These are phyloP conservation scores for Peromyscus polionotus DNA, from an alignment of 2,113 vertebrate genomes.

Conservation along the genomic window DNA sequence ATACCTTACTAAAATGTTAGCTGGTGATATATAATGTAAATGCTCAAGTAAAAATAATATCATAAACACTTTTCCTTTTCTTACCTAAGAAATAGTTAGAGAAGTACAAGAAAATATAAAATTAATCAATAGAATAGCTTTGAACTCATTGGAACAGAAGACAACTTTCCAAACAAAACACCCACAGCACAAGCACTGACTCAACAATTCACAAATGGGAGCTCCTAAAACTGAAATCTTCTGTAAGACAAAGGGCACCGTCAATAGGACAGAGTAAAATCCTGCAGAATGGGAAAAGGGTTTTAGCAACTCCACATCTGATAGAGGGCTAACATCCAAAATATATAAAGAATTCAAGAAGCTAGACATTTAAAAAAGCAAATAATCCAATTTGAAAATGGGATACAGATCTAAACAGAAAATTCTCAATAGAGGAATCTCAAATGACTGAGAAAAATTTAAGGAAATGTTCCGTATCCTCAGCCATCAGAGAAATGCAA, in stretches of 20 bases:
- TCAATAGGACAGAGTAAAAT: not conserved
- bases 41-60: not conserved
- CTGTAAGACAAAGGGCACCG: not conserved
- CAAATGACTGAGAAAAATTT: not conserved
- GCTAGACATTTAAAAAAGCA: not conserved
- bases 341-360: not conserved
- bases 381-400: not conserved
- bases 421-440: not conserved
- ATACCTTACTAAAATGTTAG: not conserved
- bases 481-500: not conserved
- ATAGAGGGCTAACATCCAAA: not conserved
- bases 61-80: not conserved
- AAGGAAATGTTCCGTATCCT: not conserved
- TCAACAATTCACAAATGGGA: not conserved
- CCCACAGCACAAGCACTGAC: not conserved
- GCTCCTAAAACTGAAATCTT: not conserved
- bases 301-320: not conserved
- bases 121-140: not conserved
- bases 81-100: not conserved
- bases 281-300: not conserved
- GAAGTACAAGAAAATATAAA: not conserved
- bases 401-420: not conserved
- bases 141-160: not conserved
- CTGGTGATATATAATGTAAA: not conserved
- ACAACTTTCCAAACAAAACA: not conserved